phyloP scores from a whole-genome alignment of 2,113 vertebrate genomes.

The Ivindomyrus marchei region DNA sequence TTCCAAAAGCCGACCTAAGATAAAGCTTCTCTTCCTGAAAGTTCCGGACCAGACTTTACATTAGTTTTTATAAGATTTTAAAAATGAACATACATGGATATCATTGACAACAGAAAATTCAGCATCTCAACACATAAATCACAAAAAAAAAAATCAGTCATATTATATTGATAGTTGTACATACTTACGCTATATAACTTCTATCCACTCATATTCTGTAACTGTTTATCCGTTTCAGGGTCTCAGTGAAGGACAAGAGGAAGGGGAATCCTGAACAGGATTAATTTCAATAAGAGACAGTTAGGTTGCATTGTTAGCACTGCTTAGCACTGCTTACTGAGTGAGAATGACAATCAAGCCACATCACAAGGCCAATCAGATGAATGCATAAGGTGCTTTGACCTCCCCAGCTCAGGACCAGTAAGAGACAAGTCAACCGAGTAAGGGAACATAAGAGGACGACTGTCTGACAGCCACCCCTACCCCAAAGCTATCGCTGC shows the following conservation, averaged over 20 bases:
- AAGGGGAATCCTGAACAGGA: neutral
- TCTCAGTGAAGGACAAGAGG: neutral
- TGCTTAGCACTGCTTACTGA: neutral
- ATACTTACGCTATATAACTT: neutral
- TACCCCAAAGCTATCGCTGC: conserved; percentile 21
- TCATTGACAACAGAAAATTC: neutral
- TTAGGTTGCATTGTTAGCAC: neutral
- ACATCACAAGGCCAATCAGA: neutral
- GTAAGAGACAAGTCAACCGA: neutral
- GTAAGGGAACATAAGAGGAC: neutral
- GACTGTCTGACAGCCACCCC: neutral
- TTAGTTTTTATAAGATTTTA: conserved; percentile 36
- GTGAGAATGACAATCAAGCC: neutral
- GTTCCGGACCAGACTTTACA: conserved; percentile 47
- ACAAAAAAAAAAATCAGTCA: neutral
- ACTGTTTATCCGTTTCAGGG: neutral
- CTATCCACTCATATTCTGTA: neutral
- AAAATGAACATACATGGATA: conserved; percentile 39
- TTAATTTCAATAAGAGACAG: neutral
- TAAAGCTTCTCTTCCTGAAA: conserved; percentile 30
- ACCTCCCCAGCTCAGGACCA: neutral
- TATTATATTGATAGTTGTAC: neutral
- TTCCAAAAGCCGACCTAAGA: conserved; percentile 34
- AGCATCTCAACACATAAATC: neutral
- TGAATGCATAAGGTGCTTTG: neutral